Evolutionary conservation across 2,888 invertebrate genomes (phyloP), one percentile per base, ranked within the genome.

Genomic region (Polydrusus pterygomalis): DNA sequence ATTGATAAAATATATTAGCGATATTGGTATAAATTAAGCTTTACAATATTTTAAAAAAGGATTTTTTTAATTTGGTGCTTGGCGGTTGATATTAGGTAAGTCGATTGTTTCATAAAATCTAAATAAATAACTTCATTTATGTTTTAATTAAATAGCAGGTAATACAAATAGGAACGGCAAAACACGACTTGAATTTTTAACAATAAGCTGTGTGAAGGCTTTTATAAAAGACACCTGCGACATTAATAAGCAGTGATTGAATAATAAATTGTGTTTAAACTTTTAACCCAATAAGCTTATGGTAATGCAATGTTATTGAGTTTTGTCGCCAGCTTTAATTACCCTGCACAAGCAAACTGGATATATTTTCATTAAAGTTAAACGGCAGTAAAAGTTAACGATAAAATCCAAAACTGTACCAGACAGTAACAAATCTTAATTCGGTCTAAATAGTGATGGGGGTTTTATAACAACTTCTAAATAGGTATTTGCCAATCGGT

Each of bases 211-310:
- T 13, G 3, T n/a, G 34, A 34, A 34, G 10, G 34, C n/a, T 10
- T 34, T 34, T 34, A 34, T 34, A 34, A 34, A 34, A 34, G 34
- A 1, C n/a, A 13, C n/a, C 13, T 43, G n/a, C n/a, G n/a, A 43
- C 43, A 13, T 40, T 15, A n/a, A 45, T n/a, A 45, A n/a, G 13
- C 47, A 17, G 8, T 17, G 13, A 47, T 17, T 17, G 17, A 47
- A 47, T 17, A 47, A 13, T 47, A 47, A 47, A 47, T 47, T 3
- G 13, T 47, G 15, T 2, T 47, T 47, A 47, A 13, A 47, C 47
- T 47, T 45, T 45, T 45, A 45, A 45, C n/a, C 45, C n/a, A n/a
- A n/a, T n/a, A 30, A 47, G 47, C 47, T 47, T 17, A 17, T 47
- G 17, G 47, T 47, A 47, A 47, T 47, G 5, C 47, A 43, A 10